Evolutionary conservation across 2,797 vertebrate genomes (phyloP).

Genomic region (Leptoclinus maculatus): DNA sequence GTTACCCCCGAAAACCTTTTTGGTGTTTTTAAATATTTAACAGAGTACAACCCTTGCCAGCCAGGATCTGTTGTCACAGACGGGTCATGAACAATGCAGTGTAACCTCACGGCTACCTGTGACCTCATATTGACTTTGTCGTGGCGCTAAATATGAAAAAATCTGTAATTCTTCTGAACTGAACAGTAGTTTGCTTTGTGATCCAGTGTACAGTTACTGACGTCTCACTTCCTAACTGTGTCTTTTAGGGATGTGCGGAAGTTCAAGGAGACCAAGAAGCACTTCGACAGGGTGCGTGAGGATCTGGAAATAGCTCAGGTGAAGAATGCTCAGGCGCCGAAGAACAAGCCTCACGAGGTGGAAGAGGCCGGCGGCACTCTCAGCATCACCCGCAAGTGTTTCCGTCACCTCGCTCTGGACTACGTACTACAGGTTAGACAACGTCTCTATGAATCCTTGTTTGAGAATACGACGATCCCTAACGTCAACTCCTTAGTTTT

Average conservation of each 20-base stretch:
- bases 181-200: neutral
- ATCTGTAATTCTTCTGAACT: neutral
- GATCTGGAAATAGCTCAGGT: slow-evolving; percentile 96
- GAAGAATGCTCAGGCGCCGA: slow-evolving; percentile 95
- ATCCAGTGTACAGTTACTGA: neutral
- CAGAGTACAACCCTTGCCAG: neutral
- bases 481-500: neutral
- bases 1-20: slow-evolving; percentile 45
- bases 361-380: slow-evolving; percentile 93
- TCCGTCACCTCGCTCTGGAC: slow-evolving; percentile 94
- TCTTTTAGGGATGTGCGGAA: slow-evolving; percentile 91
- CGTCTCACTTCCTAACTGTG: neutral
- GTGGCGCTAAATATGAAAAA: neutral
- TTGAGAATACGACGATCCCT: neutral
- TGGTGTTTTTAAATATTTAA: slow-evolving; percentile 63
- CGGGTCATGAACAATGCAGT: slow-evolving; percentile 9
- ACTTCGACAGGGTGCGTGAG: slow-evolving; percentile 94
- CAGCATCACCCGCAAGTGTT: slow-evolving; percentile 94
- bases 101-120: neutral
- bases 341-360: slow-evolving; percentile 95
- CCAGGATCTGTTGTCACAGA: slow-evolving; percentile 14
- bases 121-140: neutral
- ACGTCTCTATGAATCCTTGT: neutral
- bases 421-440: slow-evolving; percentile 92
- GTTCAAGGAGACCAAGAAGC: slow-evolving; percentile 99